Base-by-base conservation (phyloP, 2,113 vertebrate genomes). In the Varanus salvator region DNA sequence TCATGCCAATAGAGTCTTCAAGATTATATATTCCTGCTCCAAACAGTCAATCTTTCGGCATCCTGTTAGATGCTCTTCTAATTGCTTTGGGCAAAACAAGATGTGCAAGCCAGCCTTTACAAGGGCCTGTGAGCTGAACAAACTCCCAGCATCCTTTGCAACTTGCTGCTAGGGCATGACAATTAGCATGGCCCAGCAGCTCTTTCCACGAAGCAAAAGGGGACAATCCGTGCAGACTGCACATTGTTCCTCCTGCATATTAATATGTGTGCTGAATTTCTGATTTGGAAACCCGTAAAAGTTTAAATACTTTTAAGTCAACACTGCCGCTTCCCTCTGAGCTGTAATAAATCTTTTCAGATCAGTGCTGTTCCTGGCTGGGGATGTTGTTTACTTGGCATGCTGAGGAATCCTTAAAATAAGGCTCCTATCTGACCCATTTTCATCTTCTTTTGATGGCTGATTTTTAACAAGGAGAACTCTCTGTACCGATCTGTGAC, bases 221-320 rank as follows among this genome's bases (percentile, higher is more conserved):
- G 2, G 31, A 60, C 3, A 89, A 2, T 17, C 34, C 9, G 74
- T 80, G 38, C 69, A 80, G 87, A 12, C 60, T 80, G 89, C 12
- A 6, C n/a, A 11, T 69, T 21, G 34, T 54, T 0, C 0, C 66
- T 77, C 17, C 83, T 29, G 29, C 21, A 89, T 1, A 6, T 87
- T 83, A 77, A 91, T n/a, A 0, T 66, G 17, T 82, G 27, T 57
- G 72, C 50, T 34, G 34, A 69, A 72, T 92, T 69, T 82, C 82
- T n/a, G 31, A 64, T 81, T 74, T 29, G 48, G 44, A 52, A 88
- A 57, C 4, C 77, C 90, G 66, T 87, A 89, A 90, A 93, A 91
- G 31, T 50, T 85, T 71, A 80, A 76, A 71, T 14, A 21, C 2
- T 21, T 17, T 89, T 86, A 83, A 44, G 57, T n/a, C 0, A 92